Evolutionary conservation across 2,797 vertebrate species (phyloP), one percentile per base, ranked within the genome.

Genomic region (Catharus ustulatus): DNA sequence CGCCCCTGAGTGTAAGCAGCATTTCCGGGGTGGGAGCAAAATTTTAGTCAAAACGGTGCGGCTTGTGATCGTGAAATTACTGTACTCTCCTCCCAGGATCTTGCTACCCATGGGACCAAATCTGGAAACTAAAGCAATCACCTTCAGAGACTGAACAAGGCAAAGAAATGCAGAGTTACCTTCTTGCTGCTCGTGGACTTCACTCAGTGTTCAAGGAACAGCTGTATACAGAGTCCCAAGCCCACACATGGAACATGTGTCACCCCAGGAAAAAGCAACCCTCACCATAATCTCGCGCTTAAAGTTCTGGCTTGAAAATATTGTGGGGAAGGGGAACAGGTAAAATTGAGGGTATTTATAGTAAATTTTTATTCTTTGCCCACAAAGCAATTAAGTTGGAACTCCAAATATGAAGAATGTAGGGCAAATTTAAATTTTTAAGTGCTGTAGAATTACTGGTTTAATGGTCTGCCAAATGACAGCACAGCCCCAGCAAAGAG

Each of bases 401-500:
- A 74, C 36, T 93, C n/a, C 52, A 94, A 80, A 90, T 58, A 83
- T 5, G 27, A 91, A 94, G 55, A 67, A 95, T 62, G 30, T 45
- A 54, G 46, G 36, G 30, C 57, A 92, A 94, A 85, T 57, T 43
- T 42, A 86, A 84, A 46, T 12, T 54, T 75, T 87, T 89, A 94
- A 90, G 69, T 9, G 0, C 49, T 74, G 29, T 13, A 74, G 45
- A 90, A 72, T 87, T 87, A 88, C 21, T 71, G 16, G 24, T 91
- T 89, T 90, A 88, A 92, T 77, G 62, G 43, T 76, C 62, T 95
- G 90, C 72, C 88, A 95, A 95, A 91, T 63, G 86, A 90, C 21
- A 0, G 72, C 84, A 89, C 38, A 42, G 77, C 91, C 76, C 51
- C 57, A 0, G 46, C 63, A 78, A 90, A 94, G 74, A 51, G 40